These are phyloP conservation scores for Aldabrachelys gigantea DNA, from an alignment of 2,113 vertebrate genomes.

Conservation along the genomic window DNA sequence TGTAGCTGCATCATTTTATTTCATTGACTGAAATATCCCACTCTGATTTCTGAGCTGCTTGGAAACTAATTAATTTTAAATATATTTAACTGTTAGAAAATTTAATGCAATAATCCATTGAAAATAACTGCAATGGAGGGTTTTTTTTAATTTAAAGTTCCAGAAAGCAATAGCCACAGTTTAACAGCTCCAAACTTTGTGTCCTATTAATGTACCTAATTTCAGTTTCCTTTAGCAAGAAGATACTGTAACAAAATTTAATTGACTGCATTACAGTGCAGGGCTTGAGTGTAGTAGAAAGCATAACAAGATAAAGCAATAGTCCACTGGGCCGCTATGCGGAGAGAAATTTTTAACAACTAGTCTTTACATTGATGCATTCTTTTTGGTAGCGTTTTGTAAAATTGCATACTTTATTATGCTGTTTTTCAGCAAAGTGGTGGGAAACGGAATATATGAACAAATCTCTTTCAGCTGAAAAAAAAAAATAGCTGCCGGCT, in stretches of 20 bases:
- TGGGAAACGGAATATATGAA: not conserved
- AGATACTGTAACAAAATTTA: not conserved
- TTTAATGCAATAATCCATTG: conserved; percentile 57
- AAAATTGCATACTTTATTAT: not conserved
- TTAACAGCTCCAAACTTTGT: not conserved
- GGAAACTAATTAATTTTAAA: conserved; percentile 67
- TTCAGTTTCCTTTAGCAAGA: conserved; percentile 51
- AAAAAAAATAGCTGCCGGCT: not conserved
- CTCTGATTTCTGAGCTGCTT: conserved; percentile 49
- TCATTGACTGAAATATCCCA: conserved; percentile 49
- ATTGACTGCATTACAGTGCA: not conserved
- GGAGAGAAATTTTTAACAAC: conserved; percentile 19
- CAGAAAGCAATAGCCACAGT: conserved; percentile 41
- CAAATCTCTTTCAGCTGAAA: not conserved
- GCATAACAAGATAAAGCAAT: not conserved
- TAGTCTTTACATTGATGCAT: not conserved
- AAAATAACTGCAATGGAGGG: conserved; percentile 51
- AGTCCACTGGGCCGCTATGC: not conserved
- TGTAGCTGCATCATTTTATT: conserved; percentile 47
- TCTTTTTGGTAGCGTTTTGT: not conserved
- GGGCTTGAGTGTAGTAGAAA: not conserved
- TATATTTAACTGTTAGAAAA: conserved; percentile 51
- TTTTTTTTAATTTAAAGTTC: conserved; percentile 57
- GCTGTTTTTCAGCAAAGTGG: not conserved
- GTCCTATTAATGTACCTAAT: conserved; percentile 42